phyloP scores from a whole-genome alignment of 2,113 vertebrate species.

The Aegithalos caudatus region DNA sequence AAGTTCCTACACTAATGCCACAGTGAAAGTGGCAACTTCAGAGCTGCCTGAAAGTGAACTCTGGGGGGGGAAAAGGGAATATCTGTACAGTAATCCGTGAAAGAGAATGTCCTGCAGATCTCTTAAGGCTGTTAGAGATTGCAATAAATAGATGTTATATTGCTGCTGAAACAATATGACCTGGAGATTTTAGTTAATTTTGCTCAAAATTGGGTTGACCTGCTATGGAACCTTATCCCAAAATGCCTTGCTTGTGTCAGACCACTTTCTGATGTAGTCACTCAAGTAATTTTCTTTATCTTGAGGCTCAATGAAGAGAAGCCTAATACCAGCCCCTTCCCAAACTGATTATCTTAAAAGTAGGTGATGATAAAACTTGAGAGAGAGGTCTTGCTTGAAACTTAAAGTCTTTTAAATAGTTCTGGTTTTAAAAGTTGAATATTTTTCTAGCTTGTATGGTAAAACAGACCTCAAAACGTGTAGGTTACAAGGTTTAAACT shows the following conservation, averaged over 20 bases:
- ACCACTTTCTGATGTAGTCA: not conserved
- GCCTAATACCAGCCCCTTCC: not conserved
- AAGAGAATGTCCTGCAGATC: not conserved
- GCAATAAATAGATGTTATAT: not conserved
- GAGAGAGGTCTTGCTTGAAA: not conserved
- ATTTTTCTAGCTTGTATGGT: not conserved
- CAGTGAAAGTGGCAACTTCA: not conserved
- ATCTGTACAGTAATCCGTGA: not conserved
- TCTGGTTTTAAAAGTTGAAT: not conserved
- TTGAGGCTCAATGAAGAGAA: not conserved
- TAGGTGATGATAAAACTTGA: not conserved
- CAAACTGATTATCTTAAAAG: not conserved
- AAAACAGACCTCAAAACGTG: not conserved
- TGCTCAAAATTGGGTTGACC: not conserved
- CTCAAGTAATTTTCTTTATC: not conserved
- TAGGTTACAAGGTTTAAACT: not conserved
- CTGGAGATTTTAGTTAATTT: not conserved
- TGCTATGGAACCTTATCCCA: accelerated
- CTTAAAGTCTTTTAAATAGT: not conserved
- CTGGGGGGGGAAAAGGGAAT: not conserved
- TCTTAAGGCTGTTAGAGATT: not conserved
- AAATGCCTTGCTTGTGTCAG: not conserved
- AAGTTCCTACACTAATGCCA: not conserved
- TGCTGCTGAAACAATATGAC: not conserved
- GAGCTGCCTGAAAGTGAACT: not conserved